Percentiles rank a stretch among this genome's conserved stretches.
These are phyloP conservation scores for Azemiops feae DNA, from an alignment of 2,113 vertebrate species.

Conservation along the genomic window DNA sequence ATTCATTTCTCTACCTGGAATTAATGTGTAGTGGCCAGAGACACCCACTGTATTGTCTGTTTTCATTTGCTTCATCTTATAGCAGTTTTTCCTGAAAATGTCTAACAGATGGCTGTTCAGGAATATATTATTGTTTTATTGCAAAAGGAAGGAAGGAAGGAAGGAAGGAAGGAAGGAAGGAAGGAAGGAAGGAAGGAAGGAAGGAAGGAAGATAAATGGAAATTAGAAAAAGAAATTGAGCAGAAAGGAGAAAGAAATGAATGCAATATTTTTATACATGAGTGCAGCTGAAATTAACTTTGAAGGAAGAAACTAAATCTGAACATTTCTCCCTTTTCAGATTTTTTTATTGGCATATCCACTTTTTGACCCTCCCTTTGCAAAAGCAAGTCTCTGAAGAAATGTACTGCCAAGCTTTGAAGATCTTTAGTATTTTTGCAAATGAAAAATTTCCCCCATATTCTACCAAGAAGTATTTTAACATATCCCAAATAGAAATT, in stretches of 20 bases:
- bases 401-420: background rate
- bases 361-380: background rate
- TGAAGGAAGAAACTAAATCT: background rate
- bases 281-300: background rate
- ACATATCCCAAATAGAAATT: background rate
- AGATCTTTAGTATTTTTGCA: background rate
- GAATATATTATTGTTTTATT: too few species aligned
- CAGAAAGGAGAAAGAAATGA: background rate
- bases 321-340: background rate
- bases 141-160: too few species aligned
- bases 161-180: background rate
- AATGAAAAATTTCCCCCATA: background rate
- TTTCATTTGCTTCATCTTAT: background rate
- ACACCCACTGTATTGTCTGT: too few species aligned
- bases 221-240: background rate
- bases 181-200: too few species aligned
- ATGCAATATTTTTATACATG: background rate
- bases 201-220: background rate
- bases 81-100: background rate
- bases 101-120: background rate
- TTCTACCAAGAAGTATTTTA: background rate
- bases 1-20: background rate
- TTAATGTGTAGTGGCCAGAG: background rate
- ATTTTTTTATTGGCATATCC: background rate
- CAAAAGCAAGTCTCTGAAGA: background rate